Evolutionary conservation across 2,888 invertebrate species (phyloP).

Genomic region (Erebia epiphron): DNA sequence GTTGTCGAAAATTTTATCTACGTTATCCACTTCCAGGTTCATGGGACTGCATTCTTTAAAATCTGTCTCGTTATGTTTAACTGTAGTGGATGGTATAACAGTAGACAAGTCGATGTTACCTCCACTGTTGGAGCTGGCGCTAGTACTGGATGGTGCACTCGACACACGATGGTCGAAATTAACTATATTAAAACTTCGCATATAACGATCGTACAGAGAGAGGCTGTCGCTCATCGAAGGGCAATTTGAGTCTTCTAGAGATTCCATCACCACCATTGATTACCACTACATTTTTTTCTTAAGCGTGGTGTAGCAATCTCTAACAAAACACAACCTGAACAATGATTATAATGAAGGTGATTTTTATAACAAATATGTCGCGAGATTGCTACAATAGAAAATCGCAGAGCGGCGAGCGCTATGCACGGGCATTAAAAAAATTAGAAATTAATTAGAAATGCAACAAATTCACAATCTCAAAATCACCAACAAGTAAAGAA

Average conservation of each 20-base stretch:
- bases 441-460: not conserved
- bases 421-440: not conserved
- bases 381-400: not conserved
- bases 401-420: not conserved
- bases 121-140: slow-evolving; percentile 58
- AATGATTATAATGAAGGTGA: not conserved
- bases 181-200: slow-evolving; percentile 75
- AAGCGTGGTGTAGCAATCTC: not conserved
- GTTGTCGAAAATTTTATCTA: slow-evolving; percentile 57
- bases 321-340: not conserved
- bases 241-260: slow-evolving; percentile 75
- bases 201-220: slow-evolving; percentile 74
- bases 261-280: slow-evolving; percentile 71
- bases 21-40: slow-evolving; percentile 49
- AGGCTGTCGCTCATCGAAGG: slow-evolving; percentile 76
- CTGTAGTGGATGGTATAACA: slow-evolving; percentile 54
- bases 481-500: no score
- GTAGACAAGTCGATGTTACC: slow-evolving; percentile 68
- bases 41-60: slow-evolving; percentile 54
- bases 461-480: no score
- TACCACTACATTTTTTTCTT: slow-evolving; percentile 36
- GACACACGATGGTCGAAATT: slow-evolving; percentile 55
- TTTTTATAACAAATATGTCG: not conserved
- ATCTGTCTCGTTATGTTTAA: slow-evolving; percentile 56
- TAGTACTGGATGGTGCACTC: slow-evolving; percentile 49